A percentile compares a stretch with the other conserved stretches of the same genome.
Conservation (phyloP, 2,797 vertebrate species). For the Malacoctenus gilli region DNA sequence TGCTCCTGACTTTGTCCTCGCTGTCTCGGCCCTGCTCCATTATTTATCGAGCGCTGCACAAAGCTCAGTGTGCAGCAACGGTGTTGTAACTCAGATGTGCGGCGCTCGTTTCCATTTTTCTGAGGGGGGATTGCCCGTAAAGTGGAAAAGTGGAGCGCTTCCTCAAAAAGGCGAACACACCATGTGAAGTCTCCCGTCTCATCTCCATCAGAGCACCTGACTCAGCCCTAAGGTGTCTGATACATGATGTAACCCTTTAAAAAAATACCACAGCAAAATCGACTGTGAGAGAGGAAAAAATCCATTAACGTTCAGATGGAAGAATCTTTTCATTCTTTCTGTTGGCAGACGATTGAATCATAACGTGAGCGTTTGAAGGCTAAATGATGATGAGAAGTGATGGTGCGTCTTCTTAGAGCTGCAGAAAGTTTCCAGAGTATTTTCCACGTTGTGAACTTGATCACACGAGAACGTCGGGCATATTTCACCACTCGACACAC, state of each 20-base stretch:
- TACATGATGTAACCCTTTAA: conserved; percentile 8
- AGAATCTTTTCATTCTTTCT: conserved; percentile 7
- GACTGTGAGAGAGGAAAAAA: not conserved
- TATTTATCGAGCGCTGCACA: conserved; percentile 67
- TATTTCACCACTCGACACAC: conserved; percentile 22
- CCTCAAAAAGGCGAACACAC: conserved; percentile 14
- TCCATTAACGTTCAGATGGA: conserved; percentile 1
- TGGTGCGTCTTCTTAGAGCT: not conserved
- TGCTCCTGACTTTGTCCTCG: conserved; percentile 48
- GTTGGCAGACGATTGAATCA: not conserved
- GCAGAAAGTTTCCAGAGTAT: conserved; percentile 1
- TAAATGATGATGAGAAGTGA: conserved; percentile 12
- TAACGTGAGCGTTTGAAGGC: conserved; percentile 7
- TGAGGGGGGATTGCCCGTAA: conserved; percentile 3
- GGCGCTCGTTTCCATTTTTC: conserved; percentile 22
- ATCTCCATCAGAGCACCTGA: conserved; percentile 3
- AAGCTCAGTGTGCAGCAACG: conserved; percentile 26
- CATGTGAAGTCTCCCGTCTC: not conserved
- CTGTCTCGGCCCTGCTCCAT: conserved; percentile 52
- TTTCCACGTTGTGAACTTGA: conserved; percentile 7
- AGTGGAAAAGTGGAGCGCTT: conserved; percentile 14
- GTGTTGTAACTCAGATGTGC: conserved; percentile 34
- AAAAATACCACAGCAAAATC: not conserved
- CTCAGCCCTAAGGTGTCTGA: not conserved
- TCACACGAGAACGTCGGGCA: not conserved